phyloP scores from a whole-genome alignment of 2,113 vertebrate genomes.

The Todiramphus chloris region DNA sequence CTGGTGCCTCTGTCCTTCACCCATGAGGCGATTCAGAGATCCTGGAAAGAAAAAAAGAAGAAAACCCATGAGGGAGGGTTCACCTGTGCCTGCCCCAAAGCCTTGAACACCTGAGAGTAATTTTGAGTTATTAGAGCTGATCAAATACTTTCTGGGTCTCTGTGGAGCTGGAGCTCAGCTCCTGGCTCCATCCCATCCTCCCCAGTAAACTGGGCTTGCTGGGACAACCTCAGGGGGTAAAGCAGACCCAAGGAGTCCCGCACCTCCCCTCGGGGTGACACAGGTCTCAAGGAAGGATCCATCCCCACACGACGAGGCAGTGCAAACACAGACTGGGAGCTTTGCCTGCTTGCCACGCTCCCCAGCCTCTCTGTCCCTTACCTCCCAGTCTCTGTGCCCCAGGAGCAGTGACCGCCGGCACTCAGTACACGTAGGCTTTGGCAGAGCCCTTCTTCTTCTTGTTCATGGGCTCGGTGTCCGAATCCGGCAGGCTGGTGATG shows the following conservation, averaged over 20 bases:
- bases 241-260: not conserved
- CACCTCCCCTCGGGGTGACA: not conserved
- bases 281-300: fast-evolving
- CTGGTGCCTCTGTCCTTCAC: not conserved
- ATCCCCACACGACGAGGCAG: fast-evolving
- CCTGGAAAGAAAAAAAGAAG: not conserved
- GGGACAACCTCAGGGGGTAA: not conserved
- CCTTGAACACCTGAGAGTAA: fast-evolving
- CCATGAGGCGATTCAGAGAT: not conserved
- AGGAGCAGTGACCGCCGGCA: fast-evolving
- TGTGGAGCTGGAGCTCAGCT: not conserved
- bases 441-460: not conserved
- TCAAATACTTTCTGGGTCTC: not conserved
- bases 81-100: fast-evolving
- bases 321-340: fast-evolving
- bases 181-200: not conserved
- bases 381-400: not conserved
- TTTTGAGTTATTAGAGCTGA: not conserved
- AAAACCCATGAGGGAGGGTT: not conserved
- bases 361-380: not conserved
- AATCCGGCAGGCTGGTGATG: not conserved
- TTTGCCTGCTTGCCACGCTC: fast-evolving
- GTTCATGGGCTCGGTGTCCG: constrained; percentile 11
- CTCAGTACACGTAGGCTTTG: constrained; percentile 12
- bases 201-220: fast-evolving